Percentiles rank a stretch among this genome's conserved stretches.
These are phyloP conservation scores for Hippolais icterina DNA, from an alignment of 2,113 vertebrate species.

Conservation along the genomic window DNA sequence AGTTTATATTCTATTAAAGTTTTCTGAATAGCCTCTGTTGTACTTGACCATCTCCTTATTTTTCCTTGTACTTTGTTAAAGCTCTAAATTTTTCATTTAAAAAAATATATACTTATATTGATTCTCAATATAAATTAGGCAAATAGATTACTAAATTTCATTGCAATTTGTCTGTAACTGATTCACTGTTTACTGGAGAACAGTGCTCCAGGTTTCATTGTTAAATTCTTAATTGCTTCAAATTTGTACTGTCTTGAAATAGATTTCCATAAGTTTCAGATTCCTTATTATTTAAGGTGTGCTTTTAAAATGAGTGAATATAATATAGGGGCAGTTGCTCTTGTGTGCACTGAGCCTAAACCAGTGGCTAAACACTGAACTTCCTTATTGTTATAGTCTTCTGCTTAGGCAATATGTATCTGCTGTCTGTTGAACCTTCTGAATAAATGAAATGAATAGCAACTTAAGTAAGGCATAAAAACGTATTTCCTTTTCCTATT, in stretches of 20 bases:
- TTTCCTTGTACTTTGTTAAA: background rate
- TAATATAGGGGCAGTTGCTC: background rate
- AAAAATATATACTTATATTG: background rate
- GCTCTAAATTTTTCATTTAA: background rate
- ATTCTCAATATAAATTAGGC: background rate
- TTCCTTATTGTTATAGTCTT: background rate
- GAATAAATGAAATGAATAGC: background rate
- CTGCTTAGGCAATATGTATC: background rate
- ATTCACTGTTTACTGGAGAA: background rate
- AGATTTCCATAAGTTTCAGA: background rate
- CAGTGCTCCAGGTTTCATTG: background rate
- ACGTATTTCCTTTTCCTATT: background rate
- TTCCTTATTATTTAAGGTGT: background rate
- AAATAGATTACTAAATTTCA: background rate
- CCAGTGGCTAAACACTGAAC: background rate
- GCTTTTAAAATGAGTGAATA: background rate
- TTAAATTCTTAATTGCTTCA: background rate
- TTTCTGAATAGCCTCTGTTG: background rate
- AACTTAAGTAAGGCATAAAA: background rate
- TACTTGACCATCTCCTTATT: background rate
- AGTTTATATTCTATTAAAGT: background rate
- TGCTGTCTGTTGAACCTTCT: background rate
- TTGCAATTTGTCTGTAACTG: background rate
- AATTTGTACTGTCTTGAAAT: background rate
- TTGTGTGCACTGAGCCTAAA: background rate